Percentiles rank a stretch among this genome's conserved stretches.
These are phyloP conservation scores for Epizoanthus scotinus DNA, from an alignment of 92 coral and sea anemone genomes.

Conservation along the genomic window DNA sequence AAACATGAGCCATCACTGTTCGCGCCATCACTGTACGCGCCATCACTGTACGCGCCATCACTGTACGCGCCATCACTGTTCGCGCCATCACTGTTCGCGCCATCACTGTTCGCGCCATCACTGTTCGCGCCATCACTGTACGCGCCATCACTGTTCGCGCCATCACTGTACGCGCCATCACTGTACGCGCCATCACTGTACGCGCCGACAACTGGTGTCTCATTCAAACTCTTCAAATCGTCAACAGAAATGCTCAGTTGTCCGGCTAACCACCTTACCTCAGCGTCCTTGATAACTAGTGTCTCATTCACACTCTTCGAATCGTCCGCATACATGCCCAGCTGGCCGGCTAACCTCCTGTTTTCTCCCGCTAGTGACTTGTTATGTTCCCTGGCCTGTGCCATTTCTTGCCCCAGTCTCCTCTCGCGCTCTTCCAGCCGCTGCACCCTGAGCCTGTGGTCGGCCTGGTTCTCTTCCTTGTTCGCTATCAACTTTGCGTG, in stretches of 20 bases:
- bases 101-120: no score
- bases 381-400: constrained; percentile 72
- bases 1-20: no score
- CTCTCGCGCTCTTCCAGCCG: constrained; percentile 69
- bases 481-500: constrained; percentile 83
- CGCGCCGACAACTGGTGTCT: no score
- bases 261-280: constrained; percentile 73
- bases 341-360: constrained; percentile 73
- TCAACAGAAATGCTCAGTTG: constrained; percentile 77
- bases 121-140: no score
- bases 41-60: no score
- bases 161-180: no score
- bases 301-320: constrained; percentile 78
- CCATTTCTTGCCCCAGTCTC: constrained; percentile 62
- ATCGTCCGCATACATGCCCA: constrained; percentile 75
- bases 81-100: no score
- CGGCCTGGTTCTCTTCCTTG: constrained; percentile 85
- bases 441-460: constrained; percentile 70
- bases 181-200: no score
- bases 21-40: no score
- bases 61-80: no score
- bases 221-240: no score
- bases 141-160: no score
- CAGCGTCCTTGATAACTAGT: constrained; percentile 94
- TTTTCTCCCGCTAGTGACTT: constrained; percentile 60